phyloP scores from a whole-genome alignment of 2,888 invertebrate genomes.

The Oscheius sp. region DNA sequence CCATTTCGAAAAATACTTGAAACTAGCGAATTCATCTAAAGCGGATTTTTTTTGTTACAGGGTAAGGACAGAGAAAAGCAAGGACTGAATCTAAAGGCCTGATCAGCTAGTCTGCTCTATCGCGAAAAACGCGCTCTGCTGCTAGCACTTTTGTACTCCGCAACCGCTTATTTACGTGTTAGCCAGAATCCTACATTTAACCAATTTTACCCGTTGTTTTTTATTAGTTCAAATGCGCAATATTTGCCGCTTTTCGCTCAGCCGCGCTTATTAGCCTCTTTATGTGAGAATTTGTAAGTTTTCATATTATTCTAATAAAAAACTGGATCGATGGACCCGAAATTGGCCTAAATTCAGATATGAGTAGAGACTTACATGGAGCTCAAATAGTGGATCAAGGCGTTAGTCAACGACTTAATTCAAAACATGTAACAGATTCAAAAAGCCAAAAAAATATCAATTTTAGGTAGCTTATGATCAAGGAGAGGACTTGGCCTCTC shows the following conservation, averaged over 20 bases:
- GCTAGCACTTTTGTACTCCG: conserved; percentile 1
- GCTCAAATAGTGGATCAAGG: neutral
- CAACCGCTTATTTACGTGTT: conserved; percentile 6
- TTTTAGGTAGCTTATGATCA: conserved; percentile 6
- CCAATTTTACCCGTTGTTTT: conserved; percentile 7
- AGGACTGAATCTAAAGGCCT: neutral
- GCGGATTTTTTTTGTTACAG: neutral
- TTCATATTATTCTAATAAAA: neutral
- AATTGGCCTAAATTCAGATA: neutral
- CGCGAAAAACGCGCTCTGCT: neutral
- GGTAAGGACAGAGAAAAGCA: conserved; percentile 33
- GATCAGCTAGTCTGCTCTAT: neutral
- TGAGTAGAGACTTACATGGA: neutral
- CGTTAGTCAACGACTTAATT: neutral
- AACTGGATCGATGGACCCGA: neutral
- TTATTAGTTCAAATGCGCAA: neutral
- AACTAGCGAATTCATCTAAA: conserved; percentile 21
- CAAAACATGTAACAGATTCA: no score
- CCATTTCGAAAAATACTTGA: neutral
- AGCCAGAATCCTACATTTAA: neutral
- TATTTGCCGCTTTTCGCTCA: neutral
- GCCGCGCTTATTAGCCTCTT: neutral
- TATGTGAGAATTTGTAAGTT: neutral
- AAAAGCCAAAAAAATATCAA: no score
- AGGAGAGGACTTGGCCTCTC: neutral